A percentile compares a stretch with the other conserved stretches of the same genome.
Conservation (phyloP, 2,797 vertebrate genomes). For the Urocyon cinereoargenteus region DNA sequence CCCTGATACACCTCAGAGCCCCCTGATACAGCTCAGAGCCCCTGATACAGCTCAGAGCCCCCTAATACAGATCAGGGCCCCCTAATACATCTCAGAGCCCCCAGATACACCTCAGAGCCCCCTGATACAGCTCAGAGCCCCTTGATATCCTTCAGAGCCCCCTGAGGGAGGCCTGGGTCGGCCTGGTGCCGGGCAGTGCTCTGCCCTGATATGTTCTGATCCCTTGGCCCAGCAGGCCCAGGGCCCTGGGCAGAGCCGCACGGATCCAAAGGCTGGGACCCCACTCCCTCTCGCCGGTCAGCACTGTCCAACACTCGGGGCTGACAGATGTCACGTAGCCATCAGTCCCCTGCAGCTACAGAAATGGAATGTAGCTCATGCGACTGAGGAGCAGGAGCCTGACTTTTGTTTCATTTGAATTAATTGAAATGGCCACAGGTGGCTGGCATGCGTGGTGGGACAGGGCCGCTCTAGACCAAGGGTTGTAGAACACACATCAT, state of each 20-base stretch:
- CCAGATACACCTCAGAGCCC: too few species aligned
- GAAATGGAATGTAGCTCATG: accelerated
- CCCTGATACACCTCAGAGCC: too few species aligned
- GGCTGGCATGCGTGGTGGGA: accelerated
- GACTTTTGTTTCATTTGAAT: background rate
- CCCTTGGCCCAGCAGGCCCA: accelerated
- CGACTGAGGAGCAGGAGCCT: accelerated
- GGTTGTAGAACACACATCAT: too few species aligned
- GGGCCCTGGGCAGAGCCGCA: background rate
- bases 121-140: background rate
- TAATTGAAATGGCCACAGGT: accelerated
- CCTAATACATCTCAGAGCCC: too few species aligned
- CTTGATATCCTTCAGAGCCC: background rate
- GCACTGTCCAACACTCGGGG: accelerated
- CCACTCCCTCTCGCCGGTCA: background rate
- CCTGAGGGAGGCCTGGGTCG: background rate
- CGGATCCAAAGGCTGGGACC: background rate
- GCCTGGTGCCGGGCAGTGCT: background rate
- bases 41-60: too few species aligned
- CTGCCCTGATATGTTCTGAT: background rate
- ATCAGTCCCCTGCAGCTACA: too few species aligned
- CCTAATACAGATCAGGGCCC: too few species aligned
- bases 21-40: too few species aligned
- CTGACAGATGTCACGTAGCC: background rate
- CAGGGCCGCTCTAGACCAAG: accelerated